Conservation (phyloP, 2,888 invertebrate species). For the Aporophyla lueneburgensis region DNA sequence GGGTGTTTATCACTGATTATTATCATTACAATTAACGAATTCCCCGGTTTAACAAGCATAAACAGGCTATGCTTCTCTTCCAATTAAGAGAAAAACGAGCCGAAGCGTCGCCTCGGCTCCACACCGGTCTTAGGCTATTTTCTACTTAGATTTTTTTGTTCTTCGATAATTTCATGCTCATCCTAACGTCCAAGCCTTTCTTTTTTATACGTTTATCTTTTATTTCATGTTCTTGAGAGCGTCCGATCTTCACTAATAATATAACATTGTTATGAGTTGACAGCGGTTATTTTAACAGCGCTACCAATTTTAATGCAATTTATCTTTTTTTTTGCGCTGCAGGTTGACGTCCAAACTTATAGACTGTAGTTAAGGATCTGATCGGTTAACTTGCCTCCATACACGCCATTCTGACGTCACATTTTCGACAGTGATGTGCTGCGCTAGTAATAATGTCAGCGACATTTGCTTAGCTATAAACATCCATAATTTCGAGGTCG, state of each 20-base stretch:
- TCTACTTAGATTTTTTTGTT: conserved; percentile 71
- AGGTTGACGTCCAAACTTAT: conserved; percentile 59
- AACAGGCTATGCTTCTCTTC: conserved; percentile 62
- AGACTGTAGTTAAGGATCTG: conserved; percentile 48
- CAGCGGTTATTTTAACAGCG: conserved; percentile 62
- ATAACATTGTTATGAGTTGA: conserved; percentile 65
- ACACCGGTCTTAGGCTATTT: conserved; percentile 69
- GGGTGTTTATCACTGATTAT: conserved; percentile 62
- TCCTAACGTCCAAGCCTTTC: conserved; percentile 66
- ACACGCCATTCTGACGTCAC: conserved; percentile 41
- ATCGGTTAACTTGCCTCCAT: conserved; percentile 38
- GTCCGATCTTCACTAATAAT: conserved; percentile 59
- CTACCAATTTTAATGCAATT: conserved; percentile 68
- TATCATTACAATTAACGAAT: conserved; percentile 66
- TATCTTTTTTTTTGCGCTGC: conserved; percentile 67
- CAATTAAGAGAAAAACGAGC: conserved; percentile 69
- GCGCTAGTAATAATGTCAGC: conserved; percentile 53
- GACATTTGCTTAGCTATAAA: conserved; percentile 57
- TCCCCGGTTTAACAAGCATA: conserved; percentile 59
- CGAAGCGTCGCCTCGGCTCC: conserved; percentile 63
- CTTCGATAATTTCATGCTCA: conserved; percentile 71
- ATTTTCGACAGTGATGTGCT: conserved; percentile 34
- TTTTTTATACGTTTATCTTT: conserved; percentile 63
- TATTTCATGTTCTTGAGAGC: conserved; percentile 51
- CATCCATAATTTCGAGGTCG: conserved; percentile 53